Evolutionary conservation across 2,797 vertebrate species (phyloP).

Genomic region (Cryptoblepharus egeriae): DNA sequence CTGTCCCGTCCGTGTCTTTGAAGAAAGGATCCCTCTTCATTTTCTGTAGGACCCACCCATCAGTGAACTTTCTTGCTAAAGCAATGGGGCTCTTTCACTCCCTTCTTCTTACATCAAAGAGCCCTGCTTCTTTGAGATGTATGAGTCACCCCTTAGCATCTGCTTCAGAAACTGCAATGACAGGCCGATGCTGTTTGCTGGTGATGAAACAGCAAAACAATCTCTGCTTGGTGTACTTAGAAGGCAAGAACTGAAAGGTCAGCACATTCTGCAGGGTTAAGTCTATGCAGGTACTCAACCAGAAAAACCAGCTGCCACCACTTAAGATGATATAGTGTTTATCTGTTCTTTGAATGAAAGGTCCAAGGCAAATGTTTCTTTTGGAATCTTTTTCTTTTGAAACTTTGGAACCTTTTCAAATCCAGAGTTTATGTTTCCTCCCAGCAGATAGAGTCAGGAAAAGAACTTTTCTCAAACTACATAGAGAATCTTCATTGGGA

Average conservation of each 20-base stretch:
- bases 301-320: conserved; percentile 37
- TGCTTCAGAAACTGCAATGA: neutral
- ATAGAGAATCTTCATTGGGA: neutral
- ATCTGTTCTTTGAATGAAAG: conserved; percentile 28
- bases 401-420: neutral
- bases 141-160: conserved; percentile 20
- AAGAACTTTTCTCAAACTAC: neutral
- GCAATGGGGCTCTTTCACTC: neutral
- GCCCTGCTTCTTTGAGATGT: conserved; percentile 15
- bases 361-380: conserved; percentile 9
- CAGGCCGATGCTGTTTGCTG: neutral
- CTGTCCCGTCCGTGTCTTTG: neutral
- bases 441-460: too few species aligned
- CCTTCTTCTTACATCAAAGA: neutral
- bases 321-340: neutral
- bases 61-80: neutral
- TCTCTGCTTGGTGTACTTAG: neutral
- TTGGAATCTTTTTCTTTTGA: neutral
- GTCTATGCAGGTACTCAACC: neutral
- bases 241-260: neutral
- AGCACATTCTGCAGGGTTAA: conserved; percentile 23
- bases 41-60: neutral
- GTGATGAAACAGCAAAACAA: conserved; percentile 31
- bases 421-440: conserved; percentile 11
- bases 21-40: conserved; percentile 9